Base-by-base conservation (phyloP, 2,113 vertebrate species). In the Mormyrus iriodes region DNA sequence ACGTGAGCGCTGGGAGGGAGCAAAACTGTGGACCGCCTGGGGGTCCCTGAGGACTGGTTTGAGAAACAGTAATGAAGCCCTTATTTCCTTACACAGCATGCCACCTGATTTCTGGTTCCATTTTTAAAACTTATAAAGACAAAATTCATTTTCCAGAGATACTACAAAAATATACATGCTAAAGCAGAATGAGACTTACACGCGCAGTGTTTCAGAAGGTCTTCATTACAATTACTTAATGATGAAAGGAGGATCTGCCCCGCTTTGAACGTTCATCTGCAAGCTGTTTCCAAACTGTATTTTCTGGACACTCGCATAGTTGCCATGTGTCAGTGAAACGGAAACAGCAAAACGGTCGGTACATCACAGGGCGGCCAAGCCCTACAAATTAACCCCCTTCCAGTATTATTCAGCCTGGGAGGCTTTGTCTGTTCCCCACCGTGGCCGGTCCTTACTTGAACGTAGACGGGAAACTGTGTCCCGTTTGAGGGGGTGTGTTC, bases 291-390 rank as follows among this genome's bases (percentile, higher is more conserved):
- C 94, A 94, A 93, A 95, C 93, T 93, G 93, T 92, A 93, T 94
- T 93, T 93, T 92, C 35, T 94, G 91, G 91, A 90, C 92, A 92
- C 92, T 92, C 92, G 89, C 92, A 93, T 94, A 91, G 39, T 94
- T 94, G 91, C 94, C 93, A 92, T 91, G 93, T 95, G 94, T 95
- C 93, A 94, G 93, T 94, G 94, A 95, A 93, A 95, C 93, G 93
- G 94, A 94, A 94, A 73, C 94, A 91, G 89, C 93, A 95, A 91
- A 82, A 13, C 39, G 39, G 17, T 82, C 13, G 5, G 31, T 82
- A 24, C 35, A 82, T 82, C 35, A 82, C 76, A 42, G 13, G 39
- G 4, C 6, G 39, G 31, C 76, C 39, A 2, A 35, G 76, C 65
- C 9, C 12, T n/a, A 27, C n/a, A 73, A 73, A 73, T 73, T 73